Conservation (phyloP, 2,113 vertebrate species). For the Enhydra lutris region DNA sequence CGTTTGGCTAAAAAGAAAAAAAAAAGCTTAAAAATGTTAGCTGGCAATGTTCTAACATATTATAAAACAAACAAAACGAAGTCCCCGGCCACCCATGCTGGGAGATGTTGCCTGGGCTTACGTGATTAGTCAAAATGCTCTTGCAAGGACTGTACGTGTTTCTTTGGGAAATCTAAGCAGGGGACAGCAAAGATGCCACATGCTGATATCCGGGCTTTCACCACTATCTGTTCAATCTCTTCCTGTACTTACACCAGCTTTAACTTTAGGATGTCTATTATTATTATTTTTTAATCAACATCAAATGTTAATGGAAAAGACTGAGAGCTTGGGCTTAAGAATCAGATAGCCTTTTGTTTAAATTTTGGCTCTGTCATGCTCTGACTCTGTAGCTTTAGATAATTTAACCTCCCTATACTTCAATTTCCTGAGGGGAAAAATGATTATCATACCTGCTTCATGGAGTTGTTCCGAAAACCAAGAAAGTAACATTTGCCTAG, state of each 20-base stretch:
- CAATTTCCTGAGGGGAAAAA: background rate
- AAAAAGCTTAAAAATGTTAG: slow-evolving; percentile 67
- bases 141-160: background rate
- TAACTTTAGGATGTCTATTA: background rate
- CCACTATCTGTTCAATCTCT: background rate
- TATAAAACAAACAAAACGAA: slow-evolving; percentile 70
- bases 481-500: background rate
- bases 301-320: background rate
- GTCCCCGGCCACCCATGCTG: slow-evolving; percentile 66
- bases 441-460: background rate
- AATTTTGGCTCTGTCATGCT: background rate
- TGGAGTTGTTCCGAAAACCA: background rate
- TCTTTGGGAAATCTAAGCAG: background rate
- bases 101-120: background rate
- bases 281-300: background rate
- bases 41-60: slow-evolving; percentile 66
- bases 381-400: background rate
- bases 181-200: background rate
- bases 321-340: background rate
- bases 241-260: background rate
- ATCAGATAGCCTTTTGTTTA: slow-evolving; percentile 23
- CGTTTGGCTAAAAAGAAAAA: slow-evolving; percentile 68
- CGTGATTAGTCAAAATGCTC: background rate
- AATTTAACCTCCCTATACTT: background rate
- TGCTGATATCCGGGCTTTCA: background rate